Base-by-base conservation (phyloP, 2,113 vertebrate species). In the Trochalopteron elliotii region DNA sequence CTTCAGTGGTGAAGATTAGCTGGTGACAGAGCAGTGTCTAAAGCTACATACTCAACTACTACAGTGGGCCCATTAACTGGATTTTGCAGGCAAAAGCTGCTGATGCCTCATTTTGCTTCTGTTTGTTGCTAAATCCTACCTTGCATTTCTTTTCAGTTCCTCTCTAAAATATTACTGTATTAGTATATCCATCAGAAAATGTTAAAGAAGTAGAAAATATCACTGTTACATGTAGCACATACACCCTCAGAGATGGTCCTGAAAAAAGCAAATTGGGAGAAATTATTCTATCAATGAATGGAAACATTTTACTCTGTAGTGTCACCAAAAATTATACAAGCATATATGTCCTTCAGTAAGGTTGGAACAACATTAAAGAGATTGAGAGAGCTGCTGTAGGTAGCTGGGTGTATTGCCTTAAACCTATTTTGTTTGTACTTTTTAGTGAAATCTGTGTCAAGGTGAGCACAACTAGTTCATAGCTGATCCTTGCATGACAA, bases 141-240 rank as follows among this genome's bases (percentile, higher is more conserved):
- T 23, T 88, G 50, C 67, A 27, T 95, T 92, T 92, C 52, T 91
- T 96, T 60, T 80, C 63, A 93, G 81, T 94, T 94, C 49, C 80
- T 95, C 71, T 93, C 47, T 18, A 27, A 94, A 97, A 96, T 56
- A 42, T 57, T 65, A 55, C 65, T 67, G 35, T 94, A 49, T 81
- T 84, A 83, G 90, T 91, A 33, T 37, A 93, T 82, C 72, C 65
- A 91, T 91, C 68, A 89, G 87, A 94, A 96, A 95, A 95, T 81
- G 56, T 91, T 77, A 91, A 79, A 95, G 69, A 94, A 94, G 59
- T 92, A 83, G 86, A 88, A 95, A 97, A 89, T 78, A 50, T 82
- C 69, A 92, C 53, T 22, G 90, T 92, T 87, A 80, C 27, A 11
- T 88, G 65, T 93, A 94, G 95, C 52, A 94, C 47, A n/a, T 89